Percentiles rank a stretch among this genome's conserved stretches.
phyloP scores from a whole-genome alignment of 1,140 invertebrate genomes.

The Scaptomyza hsui region DNA sequence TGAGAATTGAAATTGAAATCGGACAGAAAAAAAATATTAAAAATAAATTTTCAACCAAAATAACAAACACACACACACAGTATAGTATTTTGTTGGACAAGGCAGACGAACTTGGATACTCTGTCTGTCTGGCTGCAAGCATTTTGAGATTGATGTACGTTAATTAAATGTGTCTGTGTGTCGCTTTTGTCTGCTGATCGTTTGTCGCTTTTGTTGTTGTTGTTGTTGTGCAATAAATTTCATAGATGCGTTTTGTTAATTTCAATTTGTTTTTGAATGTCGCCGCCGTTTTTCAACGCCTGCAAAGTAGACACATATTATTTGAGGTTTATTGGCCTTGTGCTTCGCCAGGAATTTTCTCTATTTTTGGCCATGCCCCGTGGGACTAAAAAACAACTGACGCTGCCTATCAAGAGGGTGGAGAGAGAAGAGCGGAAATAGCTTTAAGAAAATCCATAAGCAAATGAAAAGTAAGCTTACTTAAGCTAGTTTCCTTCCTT shows the following conservation, averaged over 20 bases:
- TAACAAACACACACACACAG: slow-evolving; percentile 54
- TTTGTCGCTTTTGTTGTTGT: slow-evolving; percentile 1
- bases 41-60: slow-evolving; percentile 72
- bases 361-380: slow-evolving; percentile 66
- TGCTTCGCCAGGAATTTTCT: slow-evolving; percentile 2
- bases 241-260: slow-evolving; percentile 77
- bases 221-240: slow-evolving; percentile 65
- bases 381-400: slow-evolving; percentile 63
- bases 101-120: slow-evolving; percentile 26
- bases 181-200: slow-evolving; percentile 33
- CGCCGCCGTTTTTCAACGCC: no score
- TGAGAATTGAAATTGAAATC: slow-evolving; percentile 18
- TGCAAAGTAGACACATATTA: slow-evolving; percentile 64
- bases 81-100: slow-evolving; percentile 14
- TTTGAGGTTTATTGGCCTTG: slow-evolving; percentile 72
- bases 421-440: slow-evolving; percentile 40
- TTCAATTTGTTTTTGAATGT: slow-evolving; percentile 77
- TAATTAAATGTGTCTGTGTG: slow-evolving; percentile 64
- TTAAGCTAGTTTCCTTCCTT: background rate
- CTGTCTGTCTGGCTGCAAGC: slow-evolving; percentile 16
- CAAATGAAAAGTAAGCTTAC: slow-evolving; percentile 14
- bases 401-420: slow-evolving; percentile 46
- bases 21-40: slow-evolving; percentile 62
- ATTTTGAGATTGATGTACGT: slow-evolving; percentile 75
- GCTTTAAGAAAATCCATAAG: slow-evolving; percentile 17